These are phyloP conservation scores for Tetraneura akinire DNA, from an alignment of 1,140 invertebrate genomes.

Conservation along the genomic window DNA sequence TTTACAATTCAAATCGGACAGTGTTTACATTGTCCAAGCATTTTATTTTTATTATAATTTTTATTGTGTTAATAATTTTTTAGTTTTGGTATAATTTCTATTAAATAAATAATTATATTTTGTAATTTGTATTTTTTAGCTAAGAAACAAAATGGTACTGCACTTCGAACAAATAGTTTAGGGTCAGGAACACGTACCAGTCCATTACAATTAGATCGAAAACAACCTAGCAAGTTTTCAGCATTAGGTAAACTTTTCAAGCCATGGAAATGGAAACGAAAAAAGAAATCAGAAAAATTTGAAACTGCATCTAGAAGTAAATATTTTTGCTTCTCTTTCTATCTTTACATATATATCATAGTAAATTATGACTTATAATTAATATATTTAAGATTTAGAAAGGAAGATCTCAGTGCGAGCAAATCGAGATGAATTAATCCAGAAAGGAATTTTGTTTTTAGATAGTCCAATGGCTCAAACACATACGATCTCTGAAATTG, in stretches of 20 bases:
- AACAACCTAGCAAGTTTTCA: conserved; percentile 80
- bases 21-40: too few relatives aligned
- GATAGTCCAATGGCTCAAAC: conserved; percentile 71
- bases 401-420: conserved; percentile 96
- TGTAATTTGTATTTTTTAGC: conserved; percentile 70
- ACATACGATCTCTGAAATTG: conserved; percentile 50
- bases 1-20: too few relatives aligned
- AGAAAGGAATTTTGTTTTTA: conserved; percentile 91
- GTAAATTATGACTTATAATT: too few relatives aligned
- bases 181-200: conserved; percentile 77
- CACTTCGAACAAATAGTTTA: conserved; percentile 80
- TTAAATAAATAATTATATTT: conserved; percentile 54
- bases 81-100: conserved; percentile 22
- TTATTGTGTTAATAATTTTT: neutral
- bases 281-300: conserved; percentile 98
- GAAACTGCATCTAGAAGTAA: conserved; percentile 92
- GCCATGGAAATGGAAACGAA: conserved; percentile 98
- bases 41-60: too few relatives aligned
- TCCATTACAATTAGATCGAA: conserved; percentile 71
- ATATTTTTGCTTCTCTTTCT: too few relatives aligned
- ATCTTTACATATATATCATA: too few relatives aligned
- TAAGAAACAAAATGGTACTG: conserved; percentile 90
- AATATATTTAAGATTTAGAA: conserved; percentile 77
- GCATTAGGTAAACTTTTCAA: conserved; percentile 92
- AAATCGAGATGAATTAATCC: conserved; percentile 93